phyloP scores from a whole-genome alignment of 1,140 invertebrate genomes.

The Streblospio benedicti region DNA sequence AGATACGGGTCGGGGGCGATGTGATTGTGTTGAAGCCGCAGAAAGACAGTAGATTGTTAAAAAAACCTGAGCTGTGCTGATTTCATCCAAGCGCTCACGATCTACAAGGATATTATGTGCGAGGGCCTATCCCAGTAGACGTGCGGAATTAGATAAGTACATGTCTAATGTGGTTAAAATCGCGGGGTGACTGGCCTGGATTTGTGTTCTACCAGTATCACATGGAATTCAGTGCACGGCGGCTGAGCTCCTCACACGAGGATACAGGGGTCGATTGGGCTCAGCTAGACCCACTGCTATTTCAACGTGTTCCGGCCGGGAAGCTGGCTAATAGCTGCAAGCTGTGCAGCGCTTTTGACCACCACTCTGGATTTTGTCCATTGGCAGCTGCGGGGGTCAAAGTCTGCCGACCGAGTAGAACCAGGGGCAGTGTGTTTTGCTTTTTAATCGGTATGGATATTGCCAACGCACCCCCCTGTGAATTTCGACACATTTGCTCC shows the following conservation, averaged over 20 bases:
- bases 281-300: no score
- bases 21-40: no score
- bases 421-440: background rate
- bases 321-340: no score
- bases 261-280: no score
- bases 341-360: background rate
- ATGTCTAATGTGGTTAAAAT: background rate
- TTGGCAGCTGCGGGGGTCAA: background rate
- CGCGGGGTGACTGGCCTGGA: background rate
- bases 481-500: background rate
- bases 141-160: background rate
- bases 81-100: no score
- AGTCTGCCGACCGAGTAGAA: background rate
- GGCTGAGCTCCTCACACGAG: background rate
- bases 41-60: no score
- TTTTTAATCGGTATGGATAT: background rate
- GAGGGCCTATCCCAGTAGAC: no score
- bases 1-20: no score
- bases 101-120: no score
- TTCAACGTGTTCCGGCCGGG: no score
- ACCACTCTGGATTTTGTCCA: background rate
- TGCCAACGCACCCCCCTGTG: background rate
- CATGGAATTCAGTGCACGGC: background rate
- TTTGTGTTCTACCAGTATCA: background rate
- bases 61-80: no score